Evolutionary conservation across 2,888 invertebrate genomes (phyloP).

Genomic region (Pimpla rufipes): DNA sequence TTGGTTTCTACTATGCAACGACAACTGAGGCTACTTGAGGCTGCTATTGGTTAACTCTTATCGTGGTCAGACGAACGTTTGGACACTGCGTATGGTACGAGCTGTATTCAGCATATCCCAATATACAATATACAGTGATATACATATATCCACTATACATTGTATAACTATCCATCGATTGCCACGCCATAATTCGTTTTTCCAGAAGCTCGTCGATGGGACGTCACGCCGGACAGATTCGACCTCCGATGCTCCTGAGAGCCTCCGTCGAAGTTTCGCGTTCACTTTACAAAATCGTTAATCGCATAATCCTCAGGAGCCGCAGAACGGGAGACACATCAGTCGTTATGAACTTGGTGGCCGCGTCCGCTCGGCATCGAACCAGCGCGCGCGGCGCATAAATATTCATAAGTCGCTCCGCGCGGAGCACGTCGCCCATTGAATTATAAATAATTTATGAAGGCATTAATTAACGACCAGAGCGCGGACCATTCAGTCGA

Average conservation of each 20-base stretch:
- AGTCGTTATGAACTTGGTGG: slow-evolving; percentile 1
- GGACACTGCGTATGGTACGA: too few species aligned
- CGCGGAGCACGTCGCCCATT: slow-evolving; percentile 51
- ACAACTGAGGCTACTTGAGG: too few species aligned
- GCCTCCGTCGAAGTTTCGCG: slow-evolving; percentile 19
- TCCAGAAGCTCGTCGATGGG: not conserved
- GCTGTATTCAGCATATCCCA: too few species aligned
- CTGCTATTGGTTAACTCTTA: too few species aligned
- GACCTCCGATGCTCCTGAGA: not conserved
- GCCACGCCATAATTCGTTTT: not conserved
- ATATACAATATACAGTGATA: too few species aligned
- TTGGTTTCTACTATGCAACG: too few species aligned
- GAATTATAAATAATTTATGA: slow-evolving; percentile 70
- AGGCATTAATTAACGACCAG: slow-evolving; percentile 56
- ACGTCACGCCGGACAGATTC: not conserved
- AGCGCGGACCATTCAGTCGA: slow-evolving; percentile 11
- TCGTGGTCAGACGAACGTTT: too few species aligned
- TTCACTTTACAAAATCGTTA: slow-evolving; percentile 39
- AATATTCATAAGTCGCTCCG: slow-evolving; percentile 62
- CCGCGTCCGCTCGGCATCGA: slow-evolving; percentile 3
- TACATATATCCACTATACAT: too few species aligned
- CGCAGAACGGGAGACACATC: not conserved
- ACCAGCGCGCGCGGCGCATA: slow-evolving; percentile 32
- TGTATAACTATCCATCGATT: too few species aligned
- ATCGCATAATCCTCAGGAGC: slow-evolving; percentile 39